Evolutionary conservation across 2,888 invertebrate genomes (phyloP), one percentile per base, ranked within the genome.

Genomic region (Eupeodes luniger): DNA sequence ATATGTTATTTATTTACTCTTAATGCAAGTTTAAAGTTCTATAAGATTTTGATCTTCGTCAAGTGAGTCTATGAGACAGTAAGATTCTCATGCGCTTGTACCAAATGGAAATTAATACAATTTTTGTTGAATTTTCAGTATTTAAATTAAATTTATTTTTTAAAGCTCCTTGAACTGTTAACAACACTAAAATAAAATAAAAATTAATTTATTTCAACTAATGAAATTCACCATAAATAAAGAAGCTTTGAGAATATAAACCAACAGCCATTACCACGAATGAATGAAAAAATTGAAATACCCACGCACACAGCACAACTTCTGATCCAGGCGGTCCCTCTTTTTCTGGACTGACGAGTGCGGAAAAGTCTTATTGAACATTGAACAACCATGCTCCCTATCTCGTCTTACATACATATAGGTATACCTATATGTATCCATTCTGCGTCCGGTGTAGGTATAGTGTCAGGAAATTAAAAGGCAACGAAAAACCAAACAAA

Each of bases 231-330:
- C 51, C 5, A 67, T 16, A 4, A 53, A 11, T 36, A 9, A 51
- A 67, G 16, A n/a, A 16, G 12, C 36, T 69, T 19, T 69, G 51
- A 74, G 12, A 76, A 16, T 34, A 62, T 19, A 14, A 40, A 27
- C 49, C 53, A 47, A 19, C 51, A 44, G 53, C 61, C 79, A 7
- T 44, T 53, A 19, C 72, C 74, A 19, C 44, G 12, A 47, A n/a
- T 19, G 51, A 61, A 44, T 61, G 66, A 66, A 55, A 27, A 64
- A 83, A 83, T 83, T 83, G 83, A 87, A 83, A 87, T 62, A 72
- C 86, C 83, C 75, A 77, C 72, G 59, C 11, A 19, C 19, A 5
- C 12, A 19, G 86, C 75, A 87, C 59, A 77, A 62, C 62, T 72
- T 80, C 83, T 80, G 75, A 72, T 47, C 51, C 14, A n/a, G 49